Percentiles rank a stretch among this genome's conserved stretches.
Evolutionary conservation across 2,797 vertebrate species (phyloP).

Genomic region (Falco rusticolus): DNA sequence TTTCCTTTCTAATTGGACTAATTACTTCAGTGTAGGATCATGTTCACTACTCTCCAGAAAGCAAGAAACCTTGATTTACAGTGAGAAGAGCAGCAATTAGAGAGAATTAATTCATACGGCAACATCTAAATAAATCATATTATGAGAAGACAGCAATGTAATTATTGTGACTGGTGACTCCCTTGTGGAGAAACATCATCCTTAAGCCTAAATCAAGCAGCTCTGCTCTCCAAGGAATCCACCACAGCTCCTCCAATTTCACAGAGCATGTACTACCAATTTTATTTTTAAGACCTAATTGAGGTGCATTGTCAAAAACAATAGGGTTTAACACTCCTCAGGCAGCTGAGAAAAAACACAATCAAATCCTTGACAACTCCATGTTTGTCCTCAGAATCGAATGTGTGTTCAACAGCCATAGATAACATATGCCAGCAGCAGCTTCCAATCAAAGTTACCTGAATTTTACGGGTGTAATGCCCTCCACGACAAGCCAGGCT

Average conservation of each 20-base stretch:
- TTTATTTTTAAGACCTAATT: slow-evolving; percentile 59
- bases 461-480: background rate
- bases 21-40: slow-evolving; percentile 81
- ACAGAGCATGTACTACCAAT: slow-evolving; percentile 18
- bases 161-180: slow-evolving; percentile 83
- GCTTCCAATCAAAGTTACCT: background rate
- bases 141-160: slow-evolving; percentile 80
- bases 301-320: slow-evolving; percentile 63
- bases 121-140: slow-evolving; percentile 86
- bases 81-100: slow-evolving; percentile 81
- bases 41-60: slow-evolving; percentile 78
- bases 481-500: background rate
- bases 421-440: slow-evolving; percentile 8
- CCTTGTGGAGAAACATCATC: slow-evolving; percentile 74
- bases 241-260: background rate
- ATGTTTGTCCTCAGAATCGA: slow-evolving; percentile 11
- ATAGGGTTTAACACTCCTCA: slow-evolving; percentile 45
- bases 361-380: background rate
- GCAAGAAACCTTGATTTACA: slow-evolving; percentile 82
- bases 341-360: background rate
- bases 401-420: background rate
- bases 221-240: slow-evolving; percentile 31
- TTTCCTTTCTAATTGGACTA: slow-evolving; percentile 83
- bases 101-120: slow-evolving; percentile 82
- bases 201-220: slow-evolving; percentile 63